These are phyloP conservation scores for Erebia aethiops DNA, from an alignment of 2,888 invertebrate genomes.

Conservation along the genomic window DNA sequence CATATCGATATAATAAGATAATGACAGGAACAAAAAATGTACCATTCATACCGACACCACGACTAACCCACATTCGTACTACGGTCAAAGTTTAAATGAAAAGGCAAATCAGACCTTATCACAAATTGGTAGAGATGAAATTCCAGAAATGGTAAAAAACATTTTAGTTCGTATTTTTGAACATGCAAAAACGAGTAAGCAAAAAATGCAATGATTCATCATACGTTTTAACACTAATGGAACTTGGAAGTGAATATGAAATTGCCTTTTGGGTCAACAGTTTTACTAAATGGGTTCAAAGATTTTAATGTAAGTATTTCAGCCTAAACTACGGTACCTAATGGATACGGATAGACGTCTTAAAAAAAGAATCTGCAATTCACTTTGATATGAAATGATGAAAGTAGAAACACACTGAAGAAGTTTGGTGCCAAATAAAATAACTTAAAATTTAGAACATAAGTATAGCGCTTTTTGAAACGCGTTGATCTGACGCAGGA, in stretches of 20 bases:
- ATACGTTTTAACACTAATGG: slow-evolving; percentile 11
- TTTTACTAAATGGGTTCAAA: slow-evolving; percentile 7
- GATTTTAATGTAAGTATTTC: neutral
- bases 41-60: slow-evolving; percentile 32
- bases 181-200: neutral
- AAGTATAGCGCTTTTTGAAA: no score
- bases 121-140: neutral
- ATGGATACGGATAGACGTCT: neutral
- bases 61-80: slow-evolving; percentile 23
- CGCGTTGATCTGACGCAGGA: no score
- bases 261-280: slow-evolving; percentile 15
- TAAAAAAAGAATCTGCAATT: neutral
- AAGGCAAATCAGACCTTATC: neutral
- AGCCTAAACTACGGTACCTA: neutral
- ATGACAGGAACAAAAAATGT: slow-evolving; percentile 34
- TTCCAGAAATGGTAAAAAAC: neutral
- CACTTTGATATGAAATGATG: neutral
- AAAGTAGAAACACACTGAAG: neutral
- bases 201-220: slow-evolving; percentile 15
- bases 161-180: slow-evolving; percentile 6
- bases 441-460: no score
- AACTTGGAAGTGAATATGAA: slow-evolving; percentile 3
- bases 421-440: no score
- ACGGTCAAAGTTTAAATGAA: neutral
- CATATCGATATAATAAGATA: slow-evolving; percentile 37